Evolutionary conservation across 1,140 invertebrate species (phyloP), one percentile per base, ranked within the genome.

Genomic region (Drosophila sucinea): DNA sequence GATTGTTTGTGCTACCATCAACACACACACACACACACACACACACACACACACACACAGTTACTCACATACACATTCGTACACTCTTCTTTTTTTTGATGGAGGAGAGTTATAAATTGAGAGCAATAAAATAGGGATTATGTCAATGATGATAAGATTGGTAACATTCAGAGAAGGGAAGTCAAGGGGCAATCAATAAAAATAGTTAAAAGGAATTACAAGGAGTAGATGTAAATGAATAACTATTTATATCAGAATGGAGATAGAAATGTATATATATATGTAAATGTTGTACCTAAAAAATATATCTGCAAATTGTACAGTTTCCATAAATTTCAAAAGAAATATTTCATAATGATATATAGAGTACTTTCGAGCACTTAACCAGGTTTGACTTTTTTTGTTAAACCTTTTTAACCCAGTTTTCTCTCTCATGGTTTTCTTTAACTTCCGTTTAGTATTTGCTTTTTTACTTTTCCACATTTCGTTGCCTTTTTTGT

Each of bases 1-100:
- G 56, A 38, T 61, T 63, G 51, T 35, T 56, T 70, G 33, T 60
- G 30, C 7, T 60, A 38, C 35, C 56, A 61, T 33, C 35, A 3
- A 57, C 6, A 32, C 17, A 17, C 60, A 27, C 44, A 51, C 23
- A 51, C 44, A 27, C 7, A 47, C 41, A 51, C n/a, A 27, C 23
- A 51, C 23, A 51, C 60, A 44, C n/a, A 57, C n/a, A 32, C 32
- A 33, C n/a, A 57, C 6, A 32, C 17, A 17, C 60, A 27, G 17
- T 17, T 17, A 17, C 44, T 27, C 23, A 51, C 44, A 27, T 2
- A 47, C 44, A 51, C n/a, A 27, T 7, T 27, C 23, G 27, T 38
- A 44, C n/a, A 57, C n/a, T 17, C 32, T 23, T 6, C 23, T 8
- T 4, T 33, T n/a, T 58, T 7, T 7, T 4, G 5, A 4, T 38